phyloP scores from a whole-genome alignment of 2,113 vertebrate species.

The Girardinichthys multiradiatus region DNA sequence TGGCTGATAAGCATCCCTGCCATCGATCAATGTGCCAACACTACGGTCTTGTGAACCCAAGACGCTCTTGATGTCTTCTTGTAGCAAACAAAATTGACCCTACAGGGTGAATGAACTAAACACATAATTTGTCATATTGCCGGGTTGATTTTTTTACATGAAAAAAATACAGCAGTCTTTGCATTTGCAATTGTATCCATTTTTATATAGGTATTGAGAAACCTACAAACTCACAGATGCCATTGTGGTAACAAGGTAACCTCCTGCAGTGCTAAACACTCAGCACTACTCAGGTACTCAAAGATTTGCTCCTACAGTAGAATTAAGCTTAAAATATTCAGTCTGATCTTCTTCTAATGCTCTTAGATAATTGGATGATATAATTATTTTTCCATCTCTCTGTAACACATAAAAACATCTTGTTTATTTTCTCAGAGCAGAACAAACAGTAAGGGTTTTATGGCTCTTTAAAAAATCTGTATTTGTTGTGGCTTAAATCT shows the following conservation, averaged over 20 bases:
- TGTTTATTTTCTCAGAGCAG: slow-evolving; percentile 19
- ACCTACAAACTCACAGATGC: slow-evolving; percentile 44
- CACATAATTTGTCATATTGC: slow-evolving; percentile 45
- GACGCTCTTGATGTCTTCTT: slow-evolving; percentile 43
- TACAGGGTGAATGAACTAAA: slow-evolving; percentile 66
- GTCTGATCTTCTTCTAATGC: slow-evolving; percentile 18
- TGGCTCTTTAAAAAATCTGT: slow-evolving; percentile 31
- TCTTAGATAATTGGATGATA: slow-evolving; percentile 3
- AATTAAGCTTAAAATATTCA: slow-evolving; percentile 37
- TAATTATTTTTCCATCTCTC: neutral
- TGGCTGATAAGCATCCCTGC: slow-evolving; percentile 73
- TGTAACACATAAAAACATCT: neutral
- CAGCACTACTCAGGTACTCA: slow-evolving; percentile 11
- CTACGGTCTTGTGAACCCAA: slow-evolving; percentile 44
- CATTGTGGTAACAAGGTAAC: slow-evolving; percentile 39
- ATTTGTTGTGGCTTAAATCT: slow-evolving; percentile 28
- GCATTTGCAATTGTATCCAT: slow-evolving; percentile 50
- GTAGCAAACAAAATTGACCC: slow-evolving; percentile 69
- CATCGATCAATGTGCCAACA: slow-evolving; percentile 71
- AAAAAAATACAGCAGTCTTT: slow-evolving; percentile 38
- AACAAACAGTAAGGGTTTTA: slow-evolving; percentile 27
- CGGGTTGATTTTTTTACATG: slow-evolving; percentile 42
- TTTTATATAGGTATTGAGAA: slow-evolving; percentile 67
- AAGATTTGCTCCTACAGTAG: slow-evolving; percentile 25
- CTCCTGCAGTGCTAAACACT: slow-evolving; percentile 35